These are phyloP conservation scores for Tetramorium bicarinatum DNA, from an alignment of 2,888 invertebrate genomes.

Conservation along the genomic window DNA sequence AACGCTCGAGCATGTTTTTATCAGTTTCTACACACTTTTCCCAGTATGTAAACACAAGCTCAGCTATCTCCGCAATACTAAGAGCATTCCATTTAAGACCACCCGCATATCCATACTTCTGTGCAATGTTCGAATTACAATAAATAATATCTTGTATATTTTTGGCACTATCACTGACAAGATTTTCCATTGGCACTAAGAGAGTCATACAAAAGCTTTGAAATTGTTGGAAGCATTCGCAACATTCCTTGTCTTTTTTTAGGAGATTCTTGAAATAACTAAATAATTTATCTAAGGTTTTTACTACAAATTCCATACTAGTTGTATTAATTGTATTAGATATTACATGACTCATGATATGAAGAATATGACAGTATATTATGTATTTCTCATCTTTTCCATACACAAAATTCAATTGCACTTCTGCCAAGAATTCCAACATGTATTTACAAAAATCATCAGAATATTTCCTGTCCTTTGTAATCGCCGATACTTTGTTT, in stretches of 20 bases:
- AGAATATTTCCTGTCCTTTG: conserved; percentile 33
- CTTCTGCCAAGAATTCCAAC: conserved; percentile 48
- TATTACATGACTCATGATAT: conserved; percentile 61
- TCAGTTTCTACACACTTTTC: conserved; percentile 62
- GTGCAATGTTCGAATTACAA: conserved; percentile 55
- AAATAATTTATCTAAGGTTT: conserved; percentile 48
- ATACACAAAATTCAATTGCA: conserved; percentile 44
- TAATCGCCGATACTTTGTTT: conserved; percentile 58
- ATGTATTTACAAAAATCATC: conserved; percentile 62
- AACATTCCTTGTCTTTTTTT: conserved; percentile 68
- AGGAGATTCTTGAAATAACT: conserved; percentile 59
- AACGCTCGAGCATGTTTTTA: conserved; percentile 23
- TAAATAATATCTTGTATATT: conserved; percentile 43
- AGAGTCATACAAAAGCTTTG: conserved; percentile 65
- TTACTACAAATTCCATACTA: neutral
- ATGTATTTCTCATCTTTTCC: conserved; percentile 55
- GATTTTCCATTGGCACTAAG: conserved; percentile 66
- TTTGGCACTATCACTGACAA: conserved; percentile 50
- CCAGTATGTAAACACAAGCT: conserved; percentile 74
- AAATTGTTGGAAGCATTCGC: conserved; percentile 66
- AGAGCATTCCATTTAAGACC: conserved; percentile 61
- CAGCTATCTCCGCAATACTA: conserved; percentile 65
- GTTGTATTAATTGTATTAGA: conserved; percentile 50
- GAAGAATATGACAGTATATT: conserved; percentile 62
- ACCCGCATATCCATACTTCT: conserved; percentile 50